A percentile compares a stretch with the other conserved stretches of the same genome.
Evolutionary conservation across 2,797 vertebrate species (phyloP).

Genomic region (Sebastes nivosus): DNA sequence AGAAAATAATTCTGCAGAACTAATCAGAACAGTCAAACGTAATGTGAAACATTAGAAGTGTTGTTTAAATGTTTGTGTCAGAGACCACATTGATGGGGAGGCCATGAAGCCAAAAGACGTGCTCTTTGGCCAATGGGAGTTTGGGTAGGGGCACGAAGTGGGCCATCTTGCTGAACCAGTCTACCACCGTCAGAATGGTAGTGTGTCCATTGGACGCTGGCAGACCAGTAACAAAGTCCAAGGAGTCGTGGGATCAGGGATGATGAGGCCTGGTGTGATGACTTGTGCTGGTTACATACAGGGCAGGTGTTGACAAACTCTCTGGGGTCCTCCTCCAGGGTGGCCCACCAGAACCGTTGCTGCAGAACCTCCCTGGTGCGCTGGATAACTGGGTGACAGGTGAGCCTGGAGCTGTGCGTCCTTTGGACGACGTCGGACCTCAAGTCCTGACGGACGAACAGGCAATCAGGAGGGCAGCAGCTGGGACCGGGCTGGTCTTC

Average conservation of each 20-base stretch:
- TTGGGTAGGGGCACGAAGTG: neutral
- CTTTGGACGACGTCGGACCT: neutral
- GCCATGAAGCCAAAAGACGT: neutral
- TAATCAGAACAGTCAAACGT: neutral
- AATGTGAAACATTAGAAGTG: neutral
- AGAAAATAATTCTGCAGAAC: slow-evolving; percentile 2
- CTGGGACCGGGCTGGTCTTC: neutral
- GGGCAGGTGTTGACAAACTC: neutral
- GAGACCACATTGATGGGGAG: neutral
- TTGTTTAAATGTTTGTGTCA: neutral
- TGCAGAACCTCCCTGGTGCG: neutral
- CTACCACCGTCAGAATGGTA: neutral
- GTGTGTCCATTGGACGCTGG: neutral
- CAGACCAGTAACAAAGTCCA: too few relatives aligned
- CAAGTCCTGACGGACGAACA: neutral
- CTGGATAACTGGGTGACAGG: neutral
- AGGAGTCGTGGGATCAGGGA: neutral
- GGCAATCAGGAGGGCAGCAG: neutral
- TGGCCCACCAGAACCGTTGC: neutral
- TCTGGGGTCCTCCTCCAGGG: neutral
- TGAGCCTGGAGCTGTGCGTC: neutral
- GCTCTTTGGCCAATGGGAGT: neutral
- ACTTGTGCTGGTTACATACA: neutral
- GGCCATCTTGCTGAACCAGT: neutral
- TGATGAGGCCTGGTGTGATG: neutral